Evolutionary conservation across 2,113 vertebrate genomes (phyloP).

Genomic region (Eclectus roratus): DNA sequence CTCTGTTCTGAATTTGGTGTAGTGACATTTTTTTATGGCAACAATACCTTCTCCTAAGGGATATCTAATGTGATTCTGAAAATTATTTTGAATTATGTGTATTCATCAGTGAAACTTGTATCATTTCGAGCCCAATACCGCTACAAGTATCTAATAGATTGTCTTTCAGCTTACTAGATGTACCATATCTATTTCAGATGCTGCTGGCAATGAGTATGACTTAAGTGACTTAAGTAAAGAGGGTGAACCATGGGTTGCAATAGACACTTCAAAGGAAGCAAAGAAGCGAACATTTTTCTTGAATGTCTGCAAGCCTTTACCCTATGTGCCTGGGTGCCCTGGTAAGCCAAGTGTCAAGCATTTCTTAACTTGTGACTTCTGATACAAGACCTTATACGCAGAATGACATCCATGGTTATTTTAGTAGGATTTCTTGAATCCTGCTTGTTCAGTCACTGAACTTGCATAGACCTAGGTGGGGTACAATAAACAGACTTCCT

Average conservation of each 20-base stretch:
- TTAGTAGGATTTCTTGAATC: background rate
- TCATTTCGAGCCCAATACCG: background rate
- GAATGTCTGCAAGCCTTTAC: constrained; percentile 89
- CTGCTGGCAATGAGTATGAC: constrained; percentile 89
- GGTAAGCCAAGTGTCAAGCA: constrained; percentile 65
- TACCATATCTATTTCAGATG: constrained; percentile 71
- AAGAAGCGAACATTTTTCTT: constrained; percentile 83
- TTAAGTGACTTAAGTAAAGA: constrained; percentile 83
- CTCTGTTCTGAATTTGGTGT: accelerated
- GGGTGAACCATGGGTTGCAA: constrained; percentile 81
- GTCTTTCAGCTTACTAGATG: background rate
- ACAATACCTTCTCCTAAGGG: background rate
- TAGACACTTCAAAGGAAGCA: constrained; percentile 77
- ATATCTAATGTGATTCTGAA: background rate
- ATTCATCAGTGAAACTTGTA: background rate
- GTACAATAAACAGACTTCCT: background rate
- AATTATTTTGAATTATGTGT: background rate
- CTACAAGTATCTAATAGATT: background rate
- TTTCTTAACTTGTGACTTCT: background rate
- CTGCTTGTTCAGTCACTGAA: background rate
- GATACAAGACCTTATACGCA: background rate
- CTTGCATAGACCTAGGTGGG: background rate
- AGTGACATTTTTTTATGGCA: background rate
- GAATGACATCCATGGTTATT: background rate
- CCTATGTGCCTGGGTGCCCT: constrained; percentile 75